Evolutionary conservation across 2,113 vertebrate genomes (phyloP), one percentile per base, ranked within the genome.

Genomic region (Thymallus thymallus): DNA sequence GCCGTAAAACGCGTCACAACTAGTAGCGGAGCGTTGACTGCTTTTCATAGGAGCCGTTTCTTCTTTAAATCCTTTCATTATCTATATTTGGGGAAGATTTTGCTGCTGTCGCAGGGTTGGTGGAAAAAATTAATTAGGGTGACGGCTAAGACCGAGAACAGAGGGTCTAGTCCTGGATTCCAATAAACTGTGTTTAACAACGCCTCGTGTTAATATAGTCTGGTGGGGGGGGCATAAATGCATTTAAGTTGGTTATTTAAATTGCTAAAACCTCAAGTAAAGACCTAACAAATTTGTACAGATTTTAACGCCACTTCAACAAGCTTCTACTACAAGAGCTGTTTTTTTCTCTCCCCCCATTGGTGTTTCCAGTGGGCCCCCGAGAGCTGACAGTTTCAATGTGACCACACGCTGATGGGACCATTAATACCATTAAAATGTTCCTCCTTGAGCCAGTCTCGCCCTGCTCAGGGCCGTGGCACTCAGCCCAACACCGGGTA

Each of bases 381-480:
- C 72, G 67, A 77, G 69, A 60, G 74, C 60, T 64, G 61, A 61
- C 69, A 71, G 63, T 68, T 32, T 71, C 64, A 76, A 72, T 71
- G 74, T 75, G 74, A 72, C 32, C 63, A 55, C 80, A 69, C 55
- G 48, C 68, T 71, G 69, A 81, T 70, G 77, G 69, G 76, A 71
- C 69, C 68, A 81, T 73, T 76, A 84, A 79, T 81, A 60, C 72
- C 68, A 75, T 79, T 79, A 79, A 81, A 77, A 48, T 22, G 63
- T 51, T 72, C 63, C 73, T 72, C 30, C 32, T 67, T 56, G n/a
- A 48, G 30, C 14, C 64, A 30, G 24, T 41, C 64, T 32, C 30
- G 6, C 30, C 18, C 64, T 66, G 5, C 45, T 14, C 67, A 68
- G 48, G 48, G 16, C 48, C 48, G 5, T 16, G 16, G 48, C 48